Evolutionary conservation across 2,113 vertebrate species (phyloP).

Genomic region (Okapia johnstoni): DNA sequence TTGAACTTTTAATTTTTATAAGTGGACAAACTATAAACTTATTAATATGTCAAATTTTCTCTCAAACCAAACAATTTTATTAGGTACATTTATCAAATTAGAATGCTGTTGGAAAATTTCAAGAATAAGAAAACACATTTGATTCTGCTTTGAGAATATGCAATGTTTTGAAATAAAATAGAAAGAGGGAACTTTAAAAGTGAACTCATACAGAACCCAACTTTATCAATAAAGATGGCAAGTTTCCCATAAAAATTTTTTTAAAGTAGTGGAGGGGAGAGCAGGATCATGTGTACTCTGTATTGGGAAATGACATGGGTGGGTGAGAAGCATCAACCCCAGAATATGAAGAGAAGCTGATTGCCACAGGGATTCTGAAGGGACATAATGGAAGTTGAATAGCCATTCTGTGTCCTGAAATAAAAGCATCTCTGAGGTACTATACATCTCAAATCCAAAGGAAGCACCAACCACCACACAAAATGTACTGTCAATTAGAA

Average conservation of each 20-base stretch:
- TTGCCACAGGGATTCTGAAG: background rate
- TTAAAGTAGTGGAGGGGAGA: background rate
- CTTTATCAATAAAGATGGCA: background rate
- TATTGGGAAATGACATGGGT: background rate
- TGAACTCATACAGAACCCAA: background rate
- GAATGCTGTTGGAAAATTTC: background rate
- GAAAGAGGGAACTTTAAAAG: background rate
- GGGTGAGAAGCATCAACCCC: background rate
- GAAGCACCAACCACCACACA: background rate
- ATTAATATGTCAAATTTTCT: background rate
- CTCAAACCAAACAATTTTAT: background rate
- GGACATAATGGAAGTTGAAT: background rate
- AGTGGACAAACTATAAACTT: background rate
- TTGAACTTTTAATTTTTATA: background rate
- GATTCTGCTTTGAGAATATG: background rate
- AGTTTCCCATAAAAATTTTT: background rate
- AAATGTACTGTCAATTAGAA: background rate
- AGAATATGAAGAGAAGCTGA: background rate
- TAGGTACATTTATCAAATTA: background rate
- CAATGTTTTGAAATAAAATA: background rate
- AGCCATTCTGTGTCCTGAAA: background rate
- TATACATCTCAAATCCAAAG: background rate
- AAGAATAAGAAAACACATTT: background rate
- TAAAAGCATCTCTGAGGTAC: background rate
- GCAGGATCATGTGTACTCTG: accelerated